Evolutionary conservation across 2,113 vertebrate genomes (phyloP).

Genomic region (Coturnix japonica): DNA sequence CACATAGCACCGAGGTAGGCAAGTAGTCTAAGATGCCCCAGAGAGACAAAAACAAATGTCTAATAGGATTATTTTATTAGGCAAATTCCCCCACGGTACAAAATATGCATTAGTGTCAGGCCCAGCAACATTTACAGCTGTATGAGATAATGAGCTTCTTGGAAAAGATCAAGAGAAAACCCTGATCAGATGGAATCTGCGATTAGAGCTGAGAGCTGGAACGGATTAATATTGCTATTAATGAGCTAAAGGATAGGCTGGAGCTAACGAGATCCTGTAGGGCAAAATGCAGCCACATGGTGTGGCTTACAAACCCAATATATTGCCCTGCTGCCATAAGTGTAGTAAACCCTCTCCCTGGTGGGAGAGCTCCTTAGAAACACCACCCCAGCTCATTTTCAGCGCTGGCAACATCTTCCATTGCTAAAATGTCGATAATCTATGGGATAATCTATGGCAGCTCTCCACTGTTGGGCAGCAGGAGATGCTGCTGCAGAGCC

Average conservation of each 20-base stretch:
- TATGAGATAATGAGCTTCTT: slow-evolving; percentile 38
- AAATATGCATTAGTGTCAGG: slow-evolving; percentile 36
- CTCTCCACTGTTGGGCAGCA: too few relatives aligned
- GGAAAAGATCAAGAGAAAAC: slow-evolving; percentile 58
- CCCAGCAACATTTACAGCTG: slow-evolving; percentile 38
- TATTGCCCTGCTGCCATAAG: too few relatives aligned
- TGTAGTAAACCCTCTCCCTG: too few relatives aligned
- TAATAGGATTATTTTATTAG: slow-evolving; percentile 71
- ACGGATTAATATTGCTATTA: slow-evolving; percentile 33
- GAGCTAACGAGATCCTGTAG: not conserved
- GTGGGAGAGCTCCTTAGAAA: not conserved
- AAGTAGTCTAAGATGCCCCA: slow-evolving; percentile 30
- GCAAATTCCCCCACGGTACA: slow-evolving; percentile 25
- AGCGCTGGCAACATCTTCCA: not conserved
- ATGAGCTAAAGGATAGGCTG: slow-evolving; percentile 9
- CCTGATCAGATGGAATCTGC: slow-evolving; percentile 41
- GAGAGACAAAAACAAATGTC: slow-evolving; percentile 53
- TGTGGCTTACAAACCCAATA: not conserved
- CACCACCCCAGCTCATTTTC: not conserved
- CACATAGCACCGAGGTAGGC: not conserved
- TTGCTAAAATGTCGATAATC: too few relatives aligned
- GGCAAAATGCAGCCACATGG: not conserved
- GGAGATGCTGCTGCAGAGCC: too few relatives aligned
- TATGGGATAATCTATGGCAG: too few relatives aligned
- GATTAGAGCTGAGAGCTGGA: slow-evolving; percentile 36